Conservation (phyloP, 2,113 vertebrate species). For the Paracanthobrama guichenoti region DNA sequence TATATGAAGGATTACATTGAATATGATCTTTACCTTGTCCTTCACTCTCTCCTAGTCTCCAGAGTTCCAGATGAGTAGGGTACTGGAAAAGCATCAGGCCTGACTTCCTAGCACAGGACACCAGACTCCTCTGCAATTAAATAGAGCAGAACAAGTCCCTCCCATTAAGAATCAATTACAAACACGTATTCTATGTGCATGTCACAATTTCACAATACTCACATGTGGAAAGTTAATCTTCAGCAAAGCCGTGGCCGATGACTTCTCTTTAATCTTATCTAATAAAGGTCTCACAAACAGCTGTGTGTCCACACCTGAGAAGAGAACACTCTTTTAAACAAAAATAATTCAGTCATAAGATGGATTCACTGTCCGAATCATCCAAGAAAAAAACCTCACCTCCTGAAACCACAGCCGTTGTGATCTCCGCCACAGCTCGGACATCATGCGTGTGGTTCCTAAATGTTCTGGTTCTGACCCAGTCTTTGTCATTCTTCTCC, state of each 20-base stretch:
- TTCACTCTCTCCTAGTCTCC: constrained; percentile 86
- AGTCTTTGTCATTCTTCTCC: constrained; percentile 76
- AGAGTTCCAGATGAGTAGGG: constrained; percentile 87
- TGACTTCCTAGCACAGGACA: constrained; percentile 86
- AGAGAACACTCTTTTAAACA: neutral
- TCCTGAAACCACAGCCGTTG: constrained; percentile 85
- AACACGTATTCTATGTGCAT: neutral
- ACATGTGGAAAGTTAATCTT: constrained; percentile 91
- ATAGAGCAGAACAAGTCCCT: neutral
- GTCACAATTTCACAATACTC: constrained; percentile 65
- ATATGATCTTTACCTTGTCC: constrained; percentile 74
- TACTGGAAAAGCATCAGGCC: constrained; percentile 94
- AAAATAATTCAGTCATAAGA: neutral
- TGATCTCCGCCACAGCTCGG: constrained; percentile 81
- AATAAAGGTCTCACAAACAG: constrained; percentile 89
- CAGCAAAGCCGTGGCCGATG: constrained; percentile 76
- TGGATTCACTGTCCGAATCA: neutral
- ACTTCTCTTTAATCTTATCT: constrained; percentile 84
- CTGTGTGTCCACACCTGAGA: constrained; percentile 88
- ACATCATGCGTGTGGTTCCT: constrained; percentile 92
- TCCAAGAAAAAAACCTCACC: constrained; percentile 68
- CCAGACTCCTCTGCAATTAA: constrained; percentile 78
- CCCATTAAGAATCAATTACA: constrained; percentile 1
- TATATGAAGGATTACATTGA: neutral
- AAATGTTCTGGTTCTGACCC: constrained; percentile 89